Conservation (phyloP, 1,140 invertebrate species). For the Pinna nobilis region DNA sequence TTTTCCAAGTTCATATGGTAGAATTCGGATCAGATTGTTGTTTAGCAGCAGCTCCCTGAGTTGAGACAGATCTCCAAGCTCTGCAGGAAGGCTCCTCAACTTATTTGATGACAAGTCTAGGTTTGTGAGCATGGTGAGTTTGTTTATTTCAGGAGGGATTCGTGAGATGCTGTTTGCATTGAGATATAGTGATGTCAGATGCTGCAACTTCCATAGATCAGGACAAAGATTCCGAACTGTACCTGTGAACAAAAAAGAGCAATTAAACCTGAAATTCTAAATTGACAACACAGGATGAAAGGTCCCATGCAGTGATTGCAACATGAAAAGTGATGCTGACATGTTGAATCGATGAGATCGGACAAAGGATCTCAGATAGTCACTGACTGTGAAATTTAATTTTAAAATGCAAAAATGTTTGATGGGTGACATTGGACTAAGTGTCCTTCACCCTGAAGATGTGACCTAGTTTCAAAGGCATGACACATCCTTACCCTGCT, state of each 20-base stretch:
- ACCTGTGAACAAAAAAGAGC: slow-evolving; percentile 80
- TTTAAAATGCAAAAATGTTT: no score
- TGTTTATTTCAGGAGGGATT: slow-evolving; percentile 91
- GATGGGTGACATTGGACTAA: no score
- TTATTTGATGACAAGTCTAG: slow-evolving; percentile 93
- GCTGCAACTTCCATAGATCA: slow-evolving; percentile 90
- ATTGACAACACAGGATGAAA: no score
- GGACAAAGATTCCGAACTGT: slow-evolving; percentile 94
- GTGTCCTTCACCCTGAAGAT: no score
- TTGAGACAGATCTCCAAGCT: slow-evolving; percentile 95
- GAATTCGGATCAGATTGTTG: slow-evolving; percentile 92
- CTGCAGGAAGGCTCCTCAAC: slow-evolving; percentile 92
- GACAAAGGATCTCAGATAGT: no score
- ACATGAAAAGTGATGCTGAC: no score
- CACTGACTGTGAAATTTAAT: no score
- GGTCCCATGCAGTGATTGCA: no score
- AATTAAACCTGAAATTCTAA: no score
- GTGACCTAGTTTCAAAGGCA: no score
- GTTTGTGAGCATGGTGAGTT: slow-evolving; percentile 87
- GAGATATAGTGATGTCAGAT: slow-evolving; percentile 94
- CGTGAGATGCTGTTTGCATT: slow-evolving; percentile 94
- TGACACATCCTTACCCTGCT: no score
- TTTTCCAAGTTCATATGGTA: slow-evolving; percentile 98
- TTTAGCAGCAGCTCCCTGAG: slow-evolving; percentile 95
- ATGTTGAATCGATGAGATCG: no score